Evolutionary conservation across 2,888 invertebrate species (phyloP).

Genomic region (Drosophila aldrichi): DNA sequence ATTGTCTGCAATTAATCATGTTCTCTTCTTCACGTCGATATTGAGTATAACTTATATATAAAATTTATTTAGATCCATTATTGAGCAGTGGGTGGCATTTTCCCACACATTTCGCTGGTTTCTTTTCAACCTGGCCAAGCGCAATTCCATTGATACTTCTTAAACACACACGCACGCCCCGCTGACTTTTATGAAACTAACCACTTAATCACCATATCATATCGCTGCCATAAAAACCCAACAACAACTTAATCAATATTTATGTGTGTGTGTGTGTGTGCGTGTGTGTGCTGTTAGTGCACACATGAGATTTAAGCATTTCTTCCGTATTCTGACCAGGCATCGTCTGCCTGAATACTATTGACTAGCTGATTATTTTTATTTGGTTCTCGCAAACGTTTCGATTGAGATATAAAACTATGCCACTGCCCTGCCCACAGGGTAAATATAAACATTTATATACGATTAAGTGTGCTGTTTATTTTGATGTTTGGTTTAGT

Average conservation of each 20-base stretch:
- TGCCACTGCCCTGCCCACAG: constrained; percentile 48
- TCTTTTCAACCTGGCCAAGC: constrained; percentile 7
- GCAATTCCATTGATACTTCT: constrained; percentile 40
- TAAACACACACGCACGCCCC: constrained; percentile 27
- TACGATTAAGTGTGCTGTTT: constrained; percentile 80
- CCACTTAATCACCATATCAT: constrained; percentile 60
- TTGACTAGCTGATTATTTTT: constrained; percentile 81
- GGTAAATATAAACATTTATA: constrained; percentile 77
- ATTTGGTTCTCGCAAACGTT: constrained; percentile 70
- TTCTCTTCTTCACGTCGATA: not conserved
- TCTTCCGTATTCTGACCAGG: constrained; percentile 40
- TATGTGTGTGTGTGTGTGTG: not conserved
- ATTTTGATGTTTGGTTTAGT: constrained; percentile 80
- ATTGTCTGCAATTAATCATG: constrained; percentile 6
- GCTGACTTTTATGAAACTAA: constrained; percentile 54
- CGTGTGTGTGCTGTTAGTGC: constrained; percentile 9
- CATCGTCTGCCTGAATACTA: constrained; percentile 40
- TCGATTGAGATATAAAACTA: constrained; percentile 79
- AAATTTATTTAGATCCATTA: not conserved
- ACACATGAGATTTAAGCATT: constrained; percentile 51
- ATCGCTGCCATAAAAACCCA: constrained; percentile 46
- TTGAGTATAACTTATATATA: not conserved
- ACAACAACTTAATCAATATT: constrained; percentile 28
- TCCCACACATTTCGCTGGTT: not conserved
- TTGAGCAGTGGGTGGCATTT: constrained; percentile 15